Evolutionary conservation across 1,140 invertebrate species (phyloP).

Genomic region (Lasaia peninsularis): DNA sequence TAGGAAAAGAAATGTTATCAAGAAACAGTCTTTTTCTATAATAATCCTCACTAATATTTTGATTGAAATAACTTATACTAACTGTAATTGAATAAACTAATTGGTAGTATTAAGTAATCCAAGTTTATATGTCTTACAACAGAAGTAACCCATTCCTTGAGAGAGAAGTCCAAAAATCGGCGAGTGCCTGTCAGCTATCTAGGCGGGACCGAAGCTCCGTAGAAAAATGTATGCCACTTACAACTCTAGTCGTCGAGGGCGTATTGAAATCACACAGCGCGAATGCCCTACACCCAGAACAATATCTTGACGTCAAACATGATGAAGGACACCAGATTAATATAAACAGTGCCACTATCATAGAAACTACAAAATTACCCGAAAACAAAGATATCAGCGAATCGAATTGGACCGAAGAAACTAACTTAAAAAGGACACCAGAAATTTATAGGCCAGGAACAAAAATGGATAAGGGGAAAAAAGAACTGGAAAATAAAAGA

Average conservation of each 20-base stretch:
- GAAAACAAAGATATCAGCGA: neutral
- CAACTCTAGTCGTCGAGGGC: constrained; percentile 40
- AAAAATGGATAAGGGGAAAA: no score
- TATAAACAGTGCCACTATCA: constrained; percentile 37
- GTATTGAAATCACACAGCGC: constrained; percentile 65
- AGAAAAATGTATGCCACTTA: constrained; percentile 51
- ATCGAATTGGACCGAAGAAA: neutral
- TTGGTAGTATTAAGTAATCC: no score
- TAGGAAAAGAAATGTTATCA: no score
- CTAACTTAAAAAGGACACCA: neutral
- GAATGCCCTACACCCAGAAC: constrained; percentile 56
- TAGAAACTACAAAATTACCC: neutral
- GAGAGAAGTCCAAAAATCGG: constrained; percentile 79
- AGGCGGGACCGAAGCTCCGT: constrained; percentile 51
- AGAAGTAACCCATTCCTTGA: constrained; percentile 76
- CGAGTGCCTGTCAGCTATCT: constrained; percentile 74
- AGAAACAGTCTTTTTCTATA: no score
- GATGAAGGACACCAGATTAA: constrained; percentile 50
- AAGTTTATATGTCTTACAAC: constrained; percentile 16
- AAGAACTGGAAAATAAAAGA: neutral
- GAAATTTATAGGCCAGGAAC: no score
- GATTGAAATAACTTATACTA: no score
- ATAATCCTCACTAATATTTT: no score
- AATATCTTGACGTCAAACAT: constrained; percentile 28
- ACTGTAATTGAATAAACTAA: no score